Conservation (phyloP, 1,140 invertebrate genomes). For the Ostrea edulis region DNA sequence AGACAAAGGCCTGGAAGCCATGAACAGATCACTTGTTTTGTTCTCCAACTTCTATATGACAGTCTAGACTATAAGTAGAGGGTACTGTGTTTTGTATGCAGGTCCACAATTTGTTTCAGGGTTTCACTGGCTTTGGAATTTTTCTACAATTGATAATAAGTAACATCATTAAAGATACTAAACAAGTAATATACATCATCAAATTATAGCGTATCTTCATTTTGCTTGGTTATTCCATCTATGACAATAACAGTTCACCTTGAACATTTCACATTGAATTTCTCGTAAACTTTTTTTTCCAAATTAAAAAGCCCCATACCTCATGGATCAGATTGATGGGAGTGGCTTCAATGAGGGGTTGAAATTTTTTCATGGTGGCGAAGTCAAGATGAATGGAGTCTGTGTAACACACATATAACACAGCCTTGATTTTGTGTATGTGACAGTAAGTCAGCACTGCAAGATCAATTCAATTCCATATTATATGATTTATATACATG, state of each 20-base stretch:
- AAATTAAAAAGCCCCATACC: slow-evolving; percentile 59
- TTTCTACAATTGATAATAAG: background rate
- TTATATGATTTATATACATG: background rate
- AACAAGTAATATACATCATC: background rate
- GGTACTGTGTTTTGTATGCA: slow-evolving; percentile 35
- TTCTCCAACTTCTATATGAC: too few species aligned
- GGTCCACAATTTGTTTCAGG: slow-evolving; percentile 16
- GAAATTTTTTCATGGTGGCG: slow-evolving; percentile 70
- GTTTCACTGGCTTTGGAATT: slow-evolving; percentile 37
- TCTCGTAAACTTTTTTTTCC: too few species aligned
- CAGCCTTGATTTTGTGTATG: slow-evolving; percentile 65
- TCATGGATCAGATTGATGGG: slow-evolving; percentile 70
- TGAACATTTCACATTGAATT: too few species aligned
- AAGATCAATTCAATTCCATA: slow-evolving; percentile 48
- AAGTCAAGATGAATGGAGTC: slow-evolving; percentile 69
- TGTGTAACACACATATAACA: slow-evolving; percentile 75
- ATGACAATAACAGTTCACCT: background rate
- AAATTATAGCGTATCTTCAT: background rate
- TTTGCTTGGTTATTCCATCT: background rate
- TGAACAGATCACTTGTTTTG: too few species aligned
- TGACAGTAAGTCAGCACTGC: slow-evolving; percentile 75
- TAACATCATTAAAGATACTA: too few species aligned
- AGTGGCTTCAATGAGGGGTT: slow-evolving; percentile 65
- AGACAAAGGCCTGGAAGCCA: too few species aligned
- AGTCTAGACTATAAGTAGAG: background rate